Base-by-base conservation (phyloP, 2,888 invertebrate species). In the Pammene fasciana region DNA sequence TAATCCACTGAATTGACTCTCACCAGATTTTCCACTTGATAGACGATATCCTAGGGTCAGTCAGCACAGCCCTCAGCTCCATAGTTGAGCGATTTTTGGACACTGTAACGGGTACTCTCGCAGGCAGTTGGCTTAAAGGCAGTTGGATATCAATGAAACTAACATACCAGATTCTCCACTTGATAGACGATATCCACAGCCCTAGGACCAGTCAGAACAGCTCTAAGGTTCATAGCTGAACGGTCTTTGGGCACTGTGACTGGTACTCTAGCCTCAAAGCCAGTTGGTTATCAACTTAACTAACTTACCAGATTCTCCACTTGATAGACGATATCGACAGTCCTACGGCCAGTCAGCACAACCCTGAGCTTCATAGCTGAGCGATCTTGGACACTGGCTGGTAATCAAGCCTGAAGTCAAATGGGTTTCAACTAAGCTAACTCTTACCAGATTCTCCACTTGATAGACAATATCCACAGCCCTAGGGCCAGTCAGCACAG, bases 331-430 rank as follows among this genome's bases (percentile, higher is more conserved):
- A 61, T 14, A 38, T 62, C 50, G n/a, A 62, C 62, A 5, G 62
- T 38, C n/a, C 10, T 62, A 1, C 41, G 50, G 5, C 50, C 62
- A 41, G 62, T 13, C 0, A 52, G 41, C 13, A 52, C 50, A n/a
- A 41, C 50, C 6, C 62, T 38, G 1, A 50, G 50, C 11, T 52
- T 92, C 82, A 83, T 94, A 84, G 68, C 93, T 83, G 61, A 92
- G 80, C 74, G 94, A 78, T 84, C 95, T 73, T 75, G 3, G 76
- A 70, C 6, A 85, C 72, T 71, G 2, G 91, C 90, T 0, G 89
- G 90, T 9, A 86, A 89, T 0, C 80, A n/a, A n/a, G n/a, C n/a
- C n/a, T n/a, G n/a, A n/a, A n/a, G n/a, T n/a, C n/a, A n/a, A n/a
- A n/a, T n/a, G n/a, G n/a, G n/a, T n/a, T n/a, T 76, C 0, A 9